A percentile compares a stretch with the other conserved stretches of the same genome.
These are phyloP conservation scores for Heterodera schachtii DNA, from an alignment of 1,140 invertebrate genomes.

Conservation along the genomic window DNA sequence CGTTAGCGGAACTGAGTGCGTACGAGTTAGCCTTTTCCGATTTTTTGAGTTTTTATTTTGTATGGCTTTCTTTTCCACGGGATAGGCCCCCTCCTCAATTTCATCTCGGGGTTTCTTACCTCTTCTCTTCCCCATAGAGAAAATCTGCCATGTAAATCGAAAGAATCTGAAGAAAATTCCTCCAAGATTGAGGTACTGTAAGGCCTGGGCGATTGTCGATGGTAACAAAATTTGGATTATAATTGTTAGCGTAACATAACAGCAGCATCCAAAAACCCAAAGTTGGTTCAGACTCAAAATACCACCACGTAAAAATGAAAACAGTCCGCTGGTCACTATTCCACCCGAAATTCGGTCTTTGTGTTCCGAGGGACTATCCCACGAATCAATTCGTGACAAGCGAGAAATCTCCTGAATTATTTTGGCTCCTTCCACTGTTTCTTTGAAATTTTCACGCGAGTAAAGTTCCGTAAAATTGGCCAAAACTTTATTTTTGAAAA, in stretches of 20 bases:
- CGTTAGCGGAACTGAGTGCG: neutral
- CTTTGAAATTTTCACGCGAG: neutral
- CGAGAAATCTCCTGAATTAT: neutral
- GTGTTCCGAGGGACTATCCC: neutral
- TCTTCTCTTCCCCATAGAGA: too few relatives aligned
- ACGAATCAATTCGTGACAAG: neutral
- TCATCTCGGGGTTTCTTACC: neutral
- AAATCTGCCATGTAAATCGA: neutral
- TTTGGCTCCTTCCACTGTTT: neutral
- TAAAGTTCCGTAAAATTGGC: conserved; percentile 14
- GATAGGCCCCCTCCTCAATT: too few relatives aligned
- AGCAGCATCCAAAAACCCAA: neutral
- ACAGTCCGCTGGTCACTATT: conserved; percentile 7
- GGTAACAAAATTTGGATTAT: neutral
- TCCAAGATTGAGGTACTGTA: conserved; percentile 1
- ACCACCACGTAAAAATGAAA: conserved; percentile 7
- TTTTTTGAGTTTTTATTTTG: too few relatives aligned
- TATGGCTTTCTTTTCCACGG: too few relatives aligned
- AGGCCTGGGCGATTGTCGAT: neutral
- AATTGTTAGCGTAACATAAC: neutral
- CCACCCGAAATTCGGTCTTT: neutral
- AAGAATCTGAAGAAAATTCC: neutral
- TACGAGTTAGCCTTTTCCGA: too few relatives aligned
- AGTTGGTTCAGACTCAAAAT: neutral
- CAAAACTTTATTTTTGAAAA: conserved; percentile 25